These are phyloP conservation scores for Drosophila mettleri DNA, from an alignment of 2,888 invertebrate genomes.

Conservation along the genomic window DNA sequence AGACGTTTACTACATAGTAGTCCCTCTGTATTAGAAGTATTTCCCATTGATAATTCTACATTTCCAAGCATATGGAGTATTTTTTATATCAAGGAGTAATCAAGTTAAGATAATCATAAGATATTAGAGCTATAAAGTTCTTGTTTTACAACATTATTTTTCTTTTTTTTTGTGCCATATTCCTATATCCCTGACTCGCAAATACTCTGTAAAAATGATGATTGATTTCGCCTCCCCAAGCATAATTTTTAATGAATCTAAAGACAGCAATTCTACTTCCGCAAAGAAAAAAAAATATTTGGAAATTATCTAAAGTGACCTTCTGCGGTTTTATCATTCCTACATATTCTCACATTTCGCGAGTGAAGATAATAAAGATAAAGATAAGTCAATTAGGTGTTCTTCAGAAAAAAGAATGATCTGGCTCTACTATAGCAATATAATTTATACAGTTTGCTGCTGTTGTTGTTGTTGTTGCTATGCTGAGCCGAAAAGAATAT, in stretches of 20 bases:
- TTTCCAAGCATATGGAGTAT: no score
- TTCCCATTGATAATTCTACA: not conserved
- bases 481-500: slow-evolving; percentile 14
- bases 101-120: not conserved
- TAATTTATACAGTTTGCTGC: slow-evolving; percentile 21
- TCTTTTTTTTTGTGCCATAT: not conserved
- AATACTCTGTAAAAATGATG: not conserved
- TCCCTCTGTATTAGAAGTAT: not conserved
- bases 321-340: slow-evolving; percentile 5
- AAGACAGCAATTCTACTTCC: not conserved
- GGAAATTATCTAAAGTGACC: slow-evolving; percentile 2
- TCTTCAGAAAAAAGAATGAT: slow-evolving; percentile 1
- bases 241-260: not conserved
- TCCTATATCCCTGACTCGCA: not conserved
- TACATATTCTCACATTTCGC: not conserved
- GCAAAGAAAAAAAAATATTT: not conserved
- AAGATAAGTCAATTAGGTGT: slow-evolving; percentile 12
- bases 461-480: slow-evolving; percentile 21
- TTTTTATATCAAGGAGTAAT: not conserved
- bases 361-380: slow-evolving; percentile 31
- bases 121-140: not conserved
- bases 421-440: slow-evolving; percentile 2
- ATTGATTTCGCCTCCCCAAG: not conserved
- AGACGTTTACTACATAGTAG: not conserved
- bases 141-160: not conserved